Percentiles rank a stretch among this genome's conserved stretches.
Evolutionary conservation across 2,888 invertebrate genomes (phyloP).

Genomic region (Caenorhabditis sinica): DNA sequence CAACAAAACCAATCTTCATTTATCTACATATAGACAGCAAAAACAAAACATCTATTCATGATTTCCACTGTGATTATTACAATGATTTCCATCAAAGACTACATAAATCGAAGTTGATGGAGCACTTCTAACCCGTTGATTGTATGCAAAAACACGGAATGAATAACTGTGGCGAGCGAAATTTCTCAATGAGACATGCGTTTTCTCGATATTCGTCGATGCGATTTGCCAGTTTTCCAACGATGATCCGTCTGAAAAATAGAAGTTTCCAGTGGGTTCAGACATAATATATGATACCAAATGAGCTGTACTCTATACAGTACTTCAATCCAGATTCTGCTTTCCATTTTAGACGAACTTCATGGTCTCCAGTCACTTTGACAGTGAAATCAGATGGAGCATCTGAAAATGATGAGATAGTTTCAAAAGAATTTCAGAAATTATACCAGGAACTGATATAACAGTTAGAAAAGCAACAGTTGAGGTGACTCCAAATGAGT

Average conservation of each 20-base stretch:
- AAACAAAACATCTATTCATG: not conserved
- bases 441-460: slow-evolving; percentile 51
- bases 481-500: slow-evolving; percentile 67
- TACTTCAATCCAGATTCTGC: slow-evolving; percentile 60
- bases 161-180: slow-evolving; percentile 61
- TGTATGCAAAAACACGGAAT: slow-evolving; percentile 71
- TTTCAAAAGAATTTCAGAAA: not conserved
- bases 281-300: too few species aligned
- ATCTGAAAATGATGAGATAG: slow-evolving; percentile 52
- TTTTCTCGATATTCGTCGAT: slow-evolving; percentile 58
- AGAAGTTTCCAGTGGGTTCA: not conserved
- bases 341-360: slow-evolving; percentile 71
- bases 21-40: not conserved
- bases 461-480: slow-evolving; percentile 64
- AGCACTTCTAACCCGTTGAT: slow-evolving; percentile 65
- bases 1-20: too few species aligned
- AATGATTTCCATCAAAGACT: slow-evolving; percentile 53
- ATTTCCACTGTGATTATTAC: not conserved
- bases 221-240: slow-evolving; percentile 53
- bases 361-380: slow-evolving; percentile 61
- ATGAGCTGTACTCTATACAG: slow-evolving; percentile 66
- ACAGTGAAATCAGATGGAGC: slow-evolving; percentile 58
- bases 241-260: slow-evolving; percentile 49
- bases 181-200: slow-evolving; percentile 64
- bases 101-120: slow-evolving; percentile 61